Conservation (phyloP, 2,888 invertebrate genomes). For the Caenorhabditis uteleia region DNA sequence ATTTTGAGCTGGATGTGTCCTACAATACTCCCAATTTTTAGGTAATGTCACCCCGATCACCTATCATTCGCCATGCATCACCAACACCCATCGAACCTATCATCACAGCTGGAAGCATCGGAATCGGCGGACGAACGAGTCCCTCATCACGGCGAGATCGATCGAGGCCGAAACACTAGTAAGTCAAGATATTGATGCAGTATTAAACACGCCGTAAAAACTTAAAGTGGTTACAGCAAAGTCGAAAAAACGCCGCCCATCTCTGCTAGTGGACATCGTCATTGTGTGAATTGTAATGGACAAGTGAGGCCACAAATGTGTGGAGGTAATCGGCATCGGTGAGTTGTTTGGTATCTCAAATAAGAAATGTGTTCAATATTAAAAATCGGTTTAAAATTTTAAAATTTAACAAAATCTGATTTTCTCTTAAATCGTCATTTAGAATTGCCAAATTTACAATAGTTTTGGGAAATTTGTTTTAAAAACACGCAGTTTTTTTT, state of each 20-base stretch:
- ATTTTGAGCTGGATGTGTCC: not conserved
- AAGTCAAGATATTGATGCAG: constrained; percentile 10
- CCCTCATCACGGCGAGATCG: constrained; percentile 27
- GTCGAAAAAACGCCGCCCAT: constrained; percentile 66
- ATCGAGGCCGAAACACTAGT: constrained; percentile 33
- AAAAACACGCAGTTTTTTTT: too few species aligned
- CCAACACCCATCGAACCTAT: not conserved
- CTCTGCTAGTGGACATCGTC: constrained; percentile 50
- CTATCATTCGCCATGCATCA: not conserved
- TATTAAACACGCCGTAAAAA: not conserved
- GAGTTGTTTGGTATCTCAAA: not conserved
- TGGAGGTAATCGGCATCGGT: constrained; percentile 52
- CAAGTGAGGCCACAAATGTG: constrained; percentile 66
- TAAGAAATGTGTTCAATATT: not conserved
- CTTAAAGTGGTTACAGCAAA: constrained; percentile 53
- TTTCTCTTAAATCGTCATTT: not conserved
- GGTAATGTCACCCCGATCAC: constrained; percentile 26
- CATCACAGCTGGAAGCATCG: not conserved
- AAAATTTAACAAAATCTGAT: not conserved
- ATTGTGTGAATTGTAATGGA: constrained; percentile 60
- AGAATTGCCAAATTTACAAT: too few species aligned
- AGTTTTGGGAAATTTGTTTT: too few species aligned
- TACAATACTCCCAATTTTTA: constrained; percentile 1
- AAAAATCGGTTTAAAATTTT: not conserved
- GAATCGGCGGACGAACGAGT: not conserved